Base-by-base conservation (phyloP, 2,888 invertebrate species). In the Nebria brevicollis region DNA sequence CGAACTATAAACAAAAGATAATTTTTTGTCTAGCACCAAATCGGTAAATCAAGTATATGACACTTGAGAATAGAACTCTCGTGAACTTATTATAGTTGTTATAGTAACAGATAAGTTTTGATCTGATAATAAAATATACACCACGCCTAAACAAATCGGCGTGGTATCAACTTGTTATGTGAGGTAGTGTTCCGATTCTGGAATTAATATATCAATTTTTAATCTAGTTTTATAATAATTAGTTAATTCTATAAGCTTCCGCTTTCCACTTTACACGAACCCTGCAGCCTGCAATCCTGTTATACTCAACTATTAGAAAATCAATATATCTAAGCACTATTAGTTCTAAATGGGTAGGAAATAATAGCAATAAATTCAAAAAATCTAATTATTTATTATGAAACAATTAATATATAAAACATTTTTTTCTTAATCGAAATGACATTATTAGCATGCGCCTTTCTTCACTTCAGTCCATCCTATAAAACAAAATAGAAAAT, bases 401-500 rank as follows among this genome's bases (percentile, higher is more conserved):
- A 54, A 54, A 54, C 8, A 13, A 54, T 54, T 54, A 54, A 3
- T 11, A 54, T 54, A 54, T 54, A 54, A 54, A 54, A 54, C 54
- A 54, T 11, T 54, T 54, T 11, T 54, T 8, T 43, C 10, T 43
- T 6, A 54, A 54, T 54, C 11, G 8, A 3, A 54, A 54, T 11
- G 0, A 54, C 2, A 54, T 11, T 11, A 25, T 68, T 72, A 26
- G 13, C 72, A 72, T 34, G 26, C 26, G 6, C 72, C 72, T 26
- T n/a, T n/a, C 7, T 34, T 20, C 25, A 72, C 5, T 26, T 72
- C 20, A 26, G 8, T 34, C 72, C 72, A 72, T 26, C 72, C 72
- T 72, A 72, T 10, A 72, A 20, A 34, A 72, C 7, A 25, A 34
- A 25, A 25, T 15, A 72, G 11, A 34, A 72, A 68, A 26, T 72